phyloP scores from a whole-genome alignment of 2,888 invertebrate genomes.

The Phalera bucephala region DNA sequence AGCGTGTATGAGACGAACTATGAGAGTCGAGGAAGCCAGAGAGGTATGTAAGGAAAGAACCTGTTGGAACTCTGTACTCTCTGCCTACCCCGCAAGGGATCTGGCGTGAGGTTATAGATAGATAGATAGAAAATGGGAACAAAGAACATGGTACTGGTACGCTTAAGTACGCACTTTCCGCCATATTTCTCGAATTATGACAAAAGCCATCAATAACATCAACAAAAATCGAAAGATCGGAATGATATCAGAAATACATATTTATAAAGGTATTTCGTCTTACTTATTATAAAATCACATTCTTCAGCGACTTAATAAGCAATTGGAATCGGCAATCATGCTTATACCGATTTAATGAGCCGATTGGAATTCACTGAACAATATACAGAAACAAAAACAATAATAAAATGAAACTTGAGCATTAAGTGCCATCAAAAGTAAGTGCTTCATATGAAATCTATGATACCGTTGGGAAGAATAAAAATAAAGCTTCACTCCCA shows the following conservation, averaged over 20 bases:
- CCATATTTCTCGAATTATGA: neutral
- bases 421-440: slow-evolving; percentile 35
- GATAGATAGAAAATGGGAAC: too few species aligned
- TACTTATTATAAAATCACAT: slow-evolving; percentile 27
- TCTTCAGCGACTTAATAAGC: slow-evolving; percentile 25
- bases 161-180: too few species aligned
- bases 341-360: slow-evolving; percentile 28
- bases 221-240: slow-evolving; percentile 22
- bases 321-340: slow-evolving; percentile 18
- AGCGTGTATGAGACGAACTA: too few species aligned
- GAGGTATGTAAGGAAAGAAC: too few species aligned
- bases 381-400: slow-evolving; percentile 15
- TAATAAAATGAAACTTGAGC: slow-evolving; percentile 27
- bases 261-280: slow-evolving; percentile 22
- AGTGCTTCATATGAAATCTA: slow-evolving; percentile 46
- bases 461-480: slow-evolving; percentile 35
- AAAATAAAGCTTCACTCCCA: slow-evolving; percentile 41
- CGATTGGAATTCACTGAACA: slow-evolving; percentile 12
- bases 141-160: too few species aligned
- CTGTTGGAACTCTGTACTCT: too few species aligned
- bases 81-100: too few species aligned
- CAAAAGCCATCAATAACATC: neutral
- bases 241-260: slow-evolving; percentile 20
- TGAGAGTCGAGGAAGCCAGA: too few species aligned
- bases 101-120: too few species aligned